Base-by-base conservation (phyloP, 2,797 vertebrate genomes). In the Bovichtus variegatus region DNA sequence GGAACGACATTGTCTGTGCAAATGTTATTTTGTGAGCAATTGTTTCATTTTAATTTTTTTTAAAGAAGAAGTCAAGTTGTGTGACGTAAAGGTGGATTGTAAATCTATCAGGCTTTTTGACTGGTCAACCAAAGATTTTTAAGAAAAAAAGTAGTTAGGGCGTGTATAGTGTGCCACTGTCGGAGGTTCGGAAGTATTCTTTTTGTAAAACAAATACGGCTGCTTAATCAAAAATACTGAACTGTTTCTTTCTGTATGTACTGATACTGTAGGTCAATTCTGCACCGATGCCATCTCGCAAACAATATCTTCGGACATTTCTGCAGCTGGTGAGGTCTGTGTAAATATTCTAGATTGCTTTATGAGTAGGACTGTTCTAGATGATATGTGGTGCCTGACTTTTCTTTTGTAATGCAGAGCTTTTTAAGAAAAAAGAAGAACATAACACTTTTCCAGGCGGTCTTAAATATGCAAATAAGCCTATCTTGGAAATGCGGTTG, bases 121-220 rank as follows among this genome's bases (percentile, higher is more conserved):
- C 91, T 92, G 89, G 83, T 87, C 90, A 93, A 94, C 94, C 94
- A 95, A 94, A 95, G 94, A 95, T 87, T 80, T 74, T 23, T 73
- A 84, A 89, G 80, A 70, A 71, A 82, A 90, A 81, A 71, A 90
- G 79, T 62, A 75, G 91, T 91, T 88, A 87, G 89, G 91, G 91
- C 79, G 81, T 82, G 89, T 82, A 80, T 84, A 84, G 86, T 58
- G 65, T 70, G 90, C 93, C 87, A 81, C 91, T 89, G 91, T 91
- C 77, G 18, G 87, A 87, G 87, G 84, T 83, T 89, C 50, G 58
- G 74, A 91, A 90, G 88, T 80, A 67, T 90, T 90, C 82, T 87
- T 93, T n/a, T 92, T 93, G 88, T 94, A 90, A 84, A 87, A 84
- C 89, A 93, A 92, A 92, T 89, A 93, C 83, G 91, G 89, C 94